A percentile compares a stretch with the other conserved stretches of the same genome.
Evolutionary conservation across 2,113 vertebrate genomes (phyloP).

Genomic region (Pterophyllum scalare): DNA sequence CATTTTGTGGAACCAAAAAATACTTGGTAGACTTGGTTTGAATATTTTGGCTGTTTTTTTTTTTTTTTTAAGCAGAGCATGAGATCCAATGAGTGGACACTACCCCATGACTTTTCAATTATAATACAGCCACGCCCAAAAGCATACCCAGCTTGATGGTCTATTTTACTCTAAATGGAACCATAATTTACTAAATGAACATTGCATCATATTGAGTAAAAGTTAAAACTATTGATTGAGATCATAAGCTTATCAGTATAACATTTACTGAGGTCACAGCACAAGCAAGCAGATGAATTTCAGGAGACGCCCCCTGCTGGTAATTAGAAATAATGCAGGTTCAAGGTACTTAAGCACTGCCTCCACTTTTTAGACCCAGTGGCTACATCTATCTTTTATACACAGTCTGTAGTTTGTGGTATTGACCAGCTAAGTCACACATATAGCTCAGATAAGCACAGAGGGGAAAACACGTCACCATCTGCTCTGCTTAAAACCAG

Average conservation of each 20-base stretch:
- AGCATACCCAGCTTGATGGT: neutral
- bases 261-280: too few species aligned
- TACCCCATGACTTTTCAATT: neutral
- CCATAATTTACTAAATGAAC: neutral
- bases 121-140: neutral
- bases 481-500: conserved; percentile 1
- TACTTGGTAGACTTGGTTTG: neutral
- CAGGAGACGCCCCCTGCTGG: too few species aligned
- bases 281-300: too few species aligned
- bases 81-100: too few species aligned
- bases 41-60: too few species aligned
- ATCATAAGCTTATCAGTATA: too few species aligned
- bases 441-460: neutral
- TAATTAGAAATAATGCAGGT: too few species aligned
- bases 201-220: too few species aligned
- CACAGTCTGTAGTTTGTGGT: neutral
- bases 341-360: neutral
- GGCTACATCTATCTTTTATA: neutral
- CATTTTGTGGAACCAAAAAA: neutral
- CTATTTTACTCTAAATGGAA: neutral
- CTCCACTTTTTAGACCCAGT: neutral
- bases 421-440: conserved; percentile 2
- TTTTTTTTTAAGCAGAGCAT: too few species aligned
- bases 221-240: too few species aligned
- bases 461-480: neutral